A percentile compares a stretch with the other conserved stretches of the same genome.
Evolutionary conservation across 2,113 vertebrate genomes (phyloP).

Genomic region (Percina caprodes): DNA sequence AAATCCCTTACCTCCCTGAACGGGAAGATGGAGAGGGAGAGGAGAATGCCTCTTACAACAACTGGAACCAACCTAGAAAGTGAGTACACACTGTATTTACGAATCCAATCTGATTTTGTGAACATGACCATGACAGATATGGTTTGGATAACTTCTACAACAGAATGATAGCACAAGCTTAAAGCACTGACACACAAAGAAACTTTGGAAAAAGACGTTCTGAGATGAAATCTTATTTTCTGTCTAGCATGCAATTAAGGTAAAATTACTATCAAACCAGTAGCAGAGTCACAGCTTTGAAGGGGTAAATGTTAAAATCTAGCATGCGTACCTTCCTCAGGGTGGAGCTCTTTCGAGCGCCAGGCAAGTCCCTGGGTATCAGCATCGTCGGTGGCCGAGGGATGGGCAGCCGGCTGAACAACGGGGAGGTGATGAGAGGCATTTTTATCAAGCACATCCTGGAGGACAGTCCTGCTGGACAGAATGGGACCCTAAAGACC

Average conservation of each 20-base stretch:
- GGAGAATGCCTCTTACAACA: constrained; percentile 92
- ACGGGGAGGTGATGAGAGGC: constrained; percentile 97
- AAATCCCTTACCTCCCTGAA: constrained; percentile 91
- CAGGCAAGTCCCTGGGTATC: constrained; percentile 95
- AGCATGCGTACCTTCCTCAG: constrained; percentile 75
- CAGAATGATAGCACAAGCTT: neutral
- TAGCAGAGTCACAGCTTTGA: constrained; percentile 11
- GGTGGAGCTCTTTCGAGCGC: constrained; percentile 93
- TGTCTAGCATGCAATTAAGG: neutral
- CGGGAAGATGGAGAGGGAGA: constrained; percentile 98
- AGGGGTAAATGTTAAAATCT: constrained; percentile 5
- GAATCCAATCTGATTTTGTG: constrained; percentile 5
- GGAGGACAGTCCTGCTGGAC: constrained; percentile 96
- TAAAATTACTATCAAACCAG: neutral
- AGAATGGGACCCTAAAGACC: constrained; percentile 93
- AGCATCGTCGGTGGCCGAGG: constrained; percentile 97
- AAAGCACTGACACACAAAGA: neutral
- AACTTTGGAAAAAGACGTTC: neutral
- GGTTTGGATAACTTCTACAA: neutral
- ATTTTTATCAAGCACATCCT: constrained; percentile 99
- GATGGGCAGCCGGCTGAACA: constrained; percentile 97
- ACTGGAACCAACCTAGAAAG: constrained; percentile 94
- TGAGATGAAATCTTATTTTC: neutral
- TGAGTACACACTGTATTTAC: constrained; percentile 70
- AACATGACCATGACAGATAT: neutral